phyloP scores from a whole-genome alignment of 2,888 invertebrate species.

The Dynastes tityus region DNA sequence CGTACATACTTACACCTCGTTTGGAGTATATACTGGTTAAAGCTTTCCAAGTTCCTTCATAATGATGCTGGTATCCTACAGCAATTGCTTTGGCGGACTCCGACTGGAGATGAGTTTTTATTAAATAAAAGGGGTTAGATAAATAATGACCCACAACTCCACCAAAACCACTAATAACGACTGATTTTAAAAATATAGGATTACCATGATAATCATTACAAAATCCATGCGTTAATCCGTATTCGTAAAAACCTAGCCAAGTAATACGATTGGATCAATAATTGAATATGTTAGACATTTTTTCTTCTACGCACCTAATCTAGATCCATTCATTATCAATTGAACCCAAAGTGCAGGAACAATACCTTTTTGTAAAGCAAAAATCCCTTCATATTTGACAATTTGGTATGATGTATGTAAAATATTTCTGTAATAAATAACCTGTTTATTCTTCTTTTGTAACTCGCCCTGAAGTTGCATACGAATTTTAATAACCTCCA shows the following conservation, averaged over 20 bases:
- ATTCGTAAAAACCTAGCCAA: conserved; percentile 64
- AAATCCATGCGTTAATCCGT: conserved; percentile 63
- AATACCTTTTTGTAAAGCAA: conserved; percentile 84
- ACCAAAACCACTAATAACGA: conserved; percentile 74
- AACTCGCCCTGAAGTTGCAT: conserved; percentile 83
- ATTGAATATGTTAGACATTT: neutral
- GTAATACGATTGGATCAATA: conserved; percentile 19
- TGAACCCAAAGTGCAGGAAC: conserved; percentile 90
- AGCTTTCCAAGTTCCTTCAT: conserved; percentile 75
- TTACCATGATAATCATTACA: conserved; percentile 71
- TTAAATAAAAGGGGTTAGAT: conserved; percentile 84
- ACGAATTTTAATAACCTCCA: conserved; percentile 91
- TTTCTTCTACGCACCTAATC: conserved; percentile 68
- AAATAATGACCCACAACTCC: conserved; percentile 80
- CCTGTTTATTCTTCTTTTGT: conserved; percentile 76
- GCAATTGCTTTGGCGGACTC: conserved; percentile 82
- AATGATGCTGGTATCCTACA: conserved; percentile 87
- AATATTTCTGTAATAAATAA: conserved; percentile 81
- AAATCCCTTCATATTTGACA: conserved; percentile 79
- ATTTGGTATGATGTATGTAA: conserved; percentile 78
- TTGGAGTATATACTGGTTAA: conserved; percentile 71
- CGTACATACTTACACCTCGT: conserved; percentile 70
- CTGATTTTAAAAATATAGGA: conserved; percentile 70
- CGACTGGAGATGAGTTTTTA: conserved; percentile 91
- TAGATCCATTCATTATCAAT: conserved; percentile 75